Conservation (phyloP, 2,113 vertebrate genomes). For the Gulo gulo region DNA sequence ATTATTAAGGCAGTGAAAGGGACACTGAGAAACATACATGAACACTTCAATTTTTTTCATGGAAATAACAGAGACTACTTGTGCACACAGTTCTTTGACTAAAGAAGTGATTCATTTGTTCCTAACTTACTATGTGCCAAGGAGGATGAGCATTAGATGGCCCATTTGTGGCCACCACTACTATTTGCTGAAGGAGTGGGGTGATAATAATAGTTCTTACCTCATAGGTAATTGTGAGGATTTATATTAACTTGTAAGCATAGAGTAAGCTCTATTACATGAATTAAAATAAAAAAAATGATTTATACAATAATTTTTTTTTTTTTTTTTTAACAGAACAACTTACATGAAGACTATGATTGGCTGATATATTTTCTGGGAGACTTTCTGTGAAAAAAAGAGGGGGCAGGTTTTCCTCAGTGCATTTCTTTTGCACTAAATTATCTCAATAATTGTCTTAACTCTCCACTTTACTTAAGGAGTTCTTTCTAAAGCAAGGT, state of each 20-base stretch:
- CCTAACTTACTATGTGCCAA: not conserved
- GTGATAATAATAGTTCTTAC: not conserved
- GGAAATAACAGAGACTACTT: not conserved
- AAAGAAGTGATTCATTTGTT: not conserved
- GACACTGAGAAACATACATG: not conserved
- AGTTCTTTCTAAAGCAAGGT: slow-evolving; percentile 41
- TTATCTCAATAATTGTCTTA: slow-evolving; percentile 41
- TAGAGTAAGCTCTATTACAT: not conserved
- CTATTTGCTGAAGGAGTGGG: not conserved
- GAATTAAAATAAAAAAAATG: not conserved
- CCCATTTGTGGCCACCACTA: not conserved
- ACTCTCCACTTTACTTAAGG: slow-evolving; percentile 22
- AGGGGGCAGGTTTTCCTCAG: slow-evolving; percentile 1
- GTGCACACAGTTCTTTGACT: not conserved
- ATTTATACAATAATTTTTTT: not conserved
- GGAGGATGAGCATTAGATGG: not conserved
- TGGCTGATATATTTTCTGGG: not conserved
- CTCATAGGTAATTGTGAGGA: not conserved
- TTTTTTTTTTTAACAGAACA: not conserved
- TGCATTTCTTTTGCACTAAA: slow-evolving; percentile 23
- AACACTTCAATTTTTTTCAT: not conserved
- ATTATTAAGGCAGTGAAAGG: not conserved
- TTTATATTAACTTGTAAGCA: not conserved
- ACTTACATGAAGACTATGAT: not conserved
- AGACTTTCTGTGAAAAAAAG: not conserved